Evolutionary conservation across 2,797 vertebrate genomes (phyloP), one percentile per base, ranked within the genome.

Genomic region (Anomalospiza imberbis): DNA sequence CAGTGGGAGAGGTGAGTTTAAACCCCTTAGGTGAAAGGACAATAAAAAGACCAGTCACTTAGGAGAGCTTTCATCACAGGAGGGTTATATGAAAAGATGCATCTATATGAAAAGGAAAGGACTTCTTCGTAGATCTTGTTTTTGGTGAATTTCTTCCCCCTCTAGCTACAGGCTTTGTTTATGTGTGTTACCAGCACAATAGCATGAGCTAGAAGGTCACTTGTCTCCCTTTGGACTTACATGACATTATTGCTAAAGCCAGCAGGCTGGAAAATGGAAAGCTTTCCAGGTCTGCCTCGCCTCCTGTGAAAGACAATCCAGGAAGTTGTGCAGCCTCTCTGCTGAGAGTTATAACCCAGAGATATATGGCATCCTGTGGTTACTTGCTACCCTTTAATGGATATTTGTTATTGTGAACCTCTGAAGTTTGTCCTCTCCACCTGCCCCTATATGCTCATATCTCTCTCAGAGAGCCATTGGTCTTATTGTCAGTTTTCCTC

Each of bases 191-290:
- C 94, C 79, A 96, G 91, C 88, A 89, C 88, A 94, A 80, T 83
- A 91, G 50, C 75, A 83, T 72, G 79, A 95, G 89, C 54, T 85
- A 91, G 91, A 96, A 96, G 94, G 96, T 96, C 94, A 95, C 82
- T 96, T 80, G 45, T 89, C 82, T 96, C 93, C 91, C 89, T 92
- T 77, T 89, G 85, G 96, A 88, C 83, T 95, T 91, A 74, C 45
- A 65, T 85, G 94, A 93, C 91, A 85, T 94, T 96, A 94, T 31
- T 71, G 88, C 65, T 95, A 50, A 71, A 92, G 91, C 91, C 91
- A 96, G 85, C 48, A 89, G 82, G 42, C 82, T 95, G 94, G 95
- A 96, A 96, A 96, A 85, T 83, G 54, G 91, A 93, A 95, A 93
- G 31, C n/a, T 85, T 94, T 89, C 89, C 96, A 94, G 80, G 38